Evolutionary conservation across 2,888 invertebrate genomes (phyloP), one percentile per base, ranked within the genome.

Genomic region (Phorcus lineatus): DNA sequence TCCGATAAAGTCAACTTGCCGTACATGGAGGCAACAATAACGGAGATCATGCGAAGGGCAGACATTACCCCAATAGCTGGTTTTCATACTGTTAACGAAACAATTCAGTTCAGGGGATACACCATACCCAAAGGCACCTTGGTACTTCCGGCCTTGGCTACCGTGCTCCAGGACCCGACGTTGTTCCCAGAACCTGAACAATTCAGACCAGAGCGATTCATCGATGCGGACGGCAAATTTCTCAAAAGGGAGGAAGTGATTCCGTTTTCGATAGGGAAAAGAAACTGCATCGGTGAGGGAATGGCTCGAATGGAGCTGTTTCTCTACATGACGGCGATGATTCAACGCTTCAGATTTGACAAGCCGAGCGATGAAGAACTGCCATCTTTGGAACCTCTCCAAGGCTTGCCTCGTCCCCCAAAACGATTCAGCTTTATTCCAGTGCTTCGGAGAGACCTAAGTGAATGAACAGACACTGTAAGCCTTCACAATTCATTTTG

Each of bases 1-100:
- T 67, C 47, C 2, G 88, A 90, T 78, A 85, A 83, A 57, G 52
- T 81, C 4, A 47, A 83, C 17, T 66, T 89, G 53, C 84, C 85
- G 3, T 88, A 88, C 77, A 82, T 88, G 40, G 88, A 91, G 74
- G 91, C 92, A 17, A 85, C 86, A 13, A 82, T 91, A 53, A 78
- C 86, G 55, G 92, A 92, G 81, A 81, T 86, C 0, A 84, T 86
- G 54, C 77, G 92, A 31, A 77, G 86, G 16, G 87, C 88, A 6
- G 83, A 83, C 54, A 85, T 90, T 54, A 86, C 88, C 17, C 89
- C 88, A 1, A 66, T 89, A 82, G 40, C 81, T 79, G 31, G 85
- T 40, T 78, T 85, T 81, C 84, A 91, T 86, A 70, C 81, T 6
- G 86, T 85, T 11, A 77, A 80, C 6, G 19, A 84, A 19, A 90